A percentile compares a stretch with the other conserved stretches of the same genome.
phyloP scores from a whole-genome alignment of 2,797 vertebrate species.

The Bovichtus diacanthus region DNA sequence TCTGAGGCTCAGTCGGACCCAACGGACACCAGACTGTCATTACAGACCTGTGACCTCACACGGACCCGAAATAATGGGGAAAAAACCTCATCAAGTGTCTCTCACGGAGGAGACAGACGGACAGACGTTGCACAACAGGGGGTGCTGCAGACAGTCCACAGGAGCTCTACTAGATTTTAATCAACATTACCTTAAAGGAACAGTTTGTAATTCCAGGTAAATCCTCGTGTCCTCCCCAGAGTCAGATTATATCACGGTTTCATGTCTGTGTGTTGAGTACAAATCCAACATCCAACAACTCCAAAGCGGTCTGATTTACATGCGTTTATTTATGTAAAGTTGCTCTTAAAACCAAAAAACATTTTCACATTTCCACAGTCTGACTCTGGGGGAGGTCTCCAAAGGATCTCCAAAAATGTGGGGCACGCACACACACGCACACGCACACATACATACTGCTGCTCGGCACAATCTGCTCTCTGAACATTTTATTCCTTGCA shows the following conservation, averaged over 20 bases:
- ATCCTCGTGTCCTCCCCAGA: slow-evolving; percentile 19
- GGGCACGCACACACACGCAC: slow-evolving; percentile 1
- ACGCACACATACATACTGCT: slow-evolving; percentile 6
- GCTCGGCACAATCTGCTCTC: slow-evolving; percentile 54
- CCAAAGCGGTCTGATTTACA: slow-evolving; percentile 41
- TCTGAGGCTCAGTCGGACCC: not conserved
- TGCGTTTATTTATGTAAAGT: slow-evolving; percentile 38
- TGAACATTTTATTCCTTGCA: slow-evolving; percentile 60
- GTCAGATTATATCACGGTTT: not conserved
- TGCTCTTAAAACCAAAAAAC: slow-evolving; percentile 60
- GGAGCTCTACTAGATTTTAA: slow-evolving; percentile 13
- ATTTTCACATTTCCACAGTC: slow-evolving; percentile 8
- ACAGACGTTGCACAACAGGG: slow-evolving; percentile 42
- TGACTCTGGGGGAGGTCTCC: not conserved
- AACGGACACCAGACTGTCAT: not conserved
- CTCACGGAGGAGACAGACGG: not conserved
- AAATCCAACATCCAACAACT: slow-evolving; percentile 6
- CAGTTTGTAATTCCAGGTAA: slow-evolving; percentile 13
- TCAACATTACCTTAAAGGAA: slow-evolving; percentile 1
- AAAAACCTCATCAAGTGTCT: slow-evolving; percentile 7
- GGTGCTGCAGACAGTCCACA: slow-evolving; percentile 48
- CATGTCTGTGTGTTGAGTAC: not conserved
- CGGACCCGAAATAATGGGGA: not conserved
- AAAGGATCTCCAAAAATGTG: slow-evolving; percentile 8
- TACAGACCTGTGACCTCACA: slow-evolving; percentile 3